Evolutionary conservation across 2,888 invertebrate genomes (phyloP).

Genomic region (Deilephila porcellus): DNA sequence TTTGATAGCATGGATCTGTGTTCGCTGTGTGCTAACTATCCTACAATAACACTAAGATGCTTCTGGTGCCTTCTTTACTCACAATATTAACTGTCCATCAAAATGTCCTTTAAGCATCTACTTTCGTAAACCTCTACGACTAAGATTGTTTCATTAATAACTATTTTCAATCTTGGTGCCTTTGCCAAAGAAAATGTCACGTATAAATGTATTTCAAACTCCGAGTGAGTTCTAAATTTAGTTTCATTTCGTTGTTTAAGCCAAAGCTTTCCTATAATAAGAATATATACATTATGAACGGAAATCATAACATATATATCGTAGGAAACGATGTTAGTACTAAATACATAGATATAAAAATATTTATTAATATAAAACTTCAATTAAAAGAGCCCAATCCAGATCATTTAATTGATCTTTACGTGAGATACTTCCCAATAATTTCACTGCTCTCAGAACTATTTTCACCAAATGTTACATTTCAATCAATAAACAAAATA

Average conservation of each 20-base stretch:
- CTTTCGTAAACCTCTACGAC: not conserved
- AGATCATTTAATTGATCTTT: no score
- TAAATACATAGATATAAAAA: no score
- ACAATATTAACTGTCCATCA: no score
- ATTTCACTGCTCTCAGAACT: no score
- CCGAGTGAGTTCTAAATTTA: not conserved
- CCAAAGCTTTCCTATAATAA: not conserved
- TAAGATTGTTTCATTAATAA: not conserved
- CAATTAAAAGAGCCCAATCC: no score
- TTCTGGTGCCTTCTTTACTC: not conserved
- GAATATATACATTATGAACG: not conserved
- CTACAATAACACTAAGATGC: not conserved
- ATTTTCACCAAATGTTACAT: no score
- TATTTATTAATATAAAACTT: no score
- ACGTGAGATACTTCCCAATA: no score
- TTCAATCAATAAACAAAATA: slow-evolving; percentile 30
- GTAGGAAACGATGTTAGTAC: not conserved
- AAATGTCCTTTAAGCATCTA: no score
- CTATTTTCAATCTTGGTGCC: not conserved
- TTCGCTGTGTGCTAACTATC: not conserved
- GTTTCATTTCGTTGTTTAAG: not conserved
- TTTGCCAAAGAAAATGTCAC: not conserved
- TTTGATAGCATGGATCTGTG: slow-evolving; percentile 6
- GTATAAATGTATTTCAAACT: not conserved
- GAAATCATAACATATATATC: no score